A percentile compares a stretch with the other conserved stretches of the same genome.
These are phyloP conservation scores for Calycopis cecrops DNA, from an alignment of 1,140 invertebrate genomes.

Conservation along the genomic window DNA sequence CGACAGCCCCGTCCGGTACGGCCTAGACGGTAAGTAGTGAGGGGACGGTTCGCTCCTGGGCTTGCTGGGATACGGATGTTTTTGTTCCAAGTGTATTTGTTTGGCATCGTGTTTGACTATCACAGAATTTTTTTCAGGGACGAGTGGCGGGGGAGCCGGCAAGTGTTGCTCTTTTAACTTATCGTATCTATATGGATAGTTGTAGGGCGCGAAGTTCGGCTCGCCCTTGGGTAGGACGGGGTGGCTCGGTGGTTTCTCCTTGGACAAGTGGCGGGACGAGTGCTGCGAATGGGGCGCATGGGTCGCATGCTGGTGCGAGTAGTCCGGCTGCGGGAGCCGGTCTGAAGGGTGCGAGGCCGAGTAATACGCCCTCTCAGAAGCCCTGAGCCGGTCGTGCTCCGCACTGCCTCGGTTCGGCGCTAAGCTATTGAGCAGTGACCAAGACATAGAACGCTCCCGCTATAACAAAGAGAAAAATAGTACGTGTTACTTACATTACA, in stretches of 20 bases:
- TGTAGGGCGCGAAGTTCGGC: conserved; percentile 83
- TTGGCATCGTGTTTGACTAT: conserved; percentile 86
- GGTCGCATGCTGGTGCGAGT: conserved; percentile 35
- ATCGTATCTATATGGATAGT: conserved; percentile 69
- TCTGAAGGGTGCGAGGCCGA: conserved; percentile 40
- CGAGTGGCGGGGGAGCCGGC: conserved; percentile 77
- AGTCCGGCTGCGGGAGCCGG: conserved; percentile 44
- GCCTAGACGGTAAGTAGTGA: conserved; percentile 77
- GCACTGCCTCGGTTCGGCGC: conserved; percentile 50
- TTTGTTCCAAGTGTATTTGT: conserved; percentile 75
- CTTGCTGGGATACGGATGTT: conserved; percentile 80
- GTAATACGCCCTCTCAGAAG: conserved; percentile 43
- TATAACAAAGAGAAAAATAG: conserved; percentile 35
- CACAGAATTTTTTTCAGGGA: conserved; percentile 84
- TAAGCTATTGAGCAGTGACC: conserved; percentile 72
- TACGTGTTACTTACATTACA: no score
- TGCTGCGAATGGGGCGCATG: conserved; percentile 67
- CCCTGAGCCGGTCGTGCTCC: conserved; percentile 58
- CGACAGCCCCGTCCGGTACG: conserved; percentile 77
- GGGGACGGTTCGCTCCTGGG: conserved; percentile 76
- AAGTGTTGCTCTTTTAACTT: conserved; percentile 76
- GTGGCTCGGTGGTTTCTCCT: conserved; percentile 77
- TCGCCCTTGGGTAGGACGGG: conserved; percentile 81
- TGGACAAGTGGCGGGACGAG: conserved; percentile 47
- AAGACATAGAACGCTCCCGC: conserved; percentile 67